Evolutionary conservation across 2,888 invertebrate species (phyloP), one percentile per base, ranked within the genome.

Genomic region (Erpobdella octoculata): DNA sequence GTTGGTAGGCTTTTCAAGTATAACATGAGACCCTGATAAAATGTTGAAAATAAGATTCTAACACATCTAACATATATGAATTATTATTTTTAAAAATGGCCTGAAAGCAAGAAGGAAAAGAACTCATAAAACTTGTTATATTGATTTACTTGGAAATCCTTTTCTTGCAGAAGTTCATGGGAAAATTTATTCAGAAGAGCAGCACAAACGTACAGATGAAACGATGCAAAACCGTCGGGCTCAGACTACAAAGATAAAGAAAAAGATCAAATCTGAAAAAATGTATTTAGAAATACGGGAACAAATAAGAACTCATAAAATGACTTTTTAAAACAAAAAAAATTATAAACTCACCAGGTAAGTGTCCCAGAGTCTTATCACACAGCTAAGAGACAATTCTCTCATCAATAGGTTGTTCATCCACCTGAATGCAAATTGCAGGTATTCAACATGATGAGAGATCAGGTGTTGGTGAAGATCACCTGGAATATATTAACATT

Each of bases 341-440:
- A 41, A 18, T 41, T 41, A 41, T 28, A 25, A 38, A 61, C 68
- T 75, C 0, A 97, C 94, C 77, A 96, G 87, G 86, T 98, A 98
- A 1, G 98, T 98, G 85, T 99, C 98, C 98, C 98, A 99, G 28
- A 99, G 86, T 62, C 98, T 88, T 77, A 98, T 95, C 70, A 95
- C 94, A 84, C 97, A 98, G 65, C 92, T 88, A 21, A 99, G 87
- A 3, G 98, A 98, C 77, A 98, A 88, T 86, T 98, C 98, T 75
- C 98, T 86, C 78, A 98, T 98, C 73, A 99, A 87, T 71, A 99
- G 87, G 86, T 99, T 99, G 85, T 99, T 99, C 91, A 99, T 93
- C 98, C 98, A 99, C 21, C 98, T 89, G 86, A 99, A 98, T 0
- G 97, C 93, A 85, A 98, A 99, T 85, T 98, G 97, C 61, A 99